Evolutionary conservation across 2,113 vertebrate genomes (phyloP).

Genomic region (Tragelaphus strepsiceros): DNA sequence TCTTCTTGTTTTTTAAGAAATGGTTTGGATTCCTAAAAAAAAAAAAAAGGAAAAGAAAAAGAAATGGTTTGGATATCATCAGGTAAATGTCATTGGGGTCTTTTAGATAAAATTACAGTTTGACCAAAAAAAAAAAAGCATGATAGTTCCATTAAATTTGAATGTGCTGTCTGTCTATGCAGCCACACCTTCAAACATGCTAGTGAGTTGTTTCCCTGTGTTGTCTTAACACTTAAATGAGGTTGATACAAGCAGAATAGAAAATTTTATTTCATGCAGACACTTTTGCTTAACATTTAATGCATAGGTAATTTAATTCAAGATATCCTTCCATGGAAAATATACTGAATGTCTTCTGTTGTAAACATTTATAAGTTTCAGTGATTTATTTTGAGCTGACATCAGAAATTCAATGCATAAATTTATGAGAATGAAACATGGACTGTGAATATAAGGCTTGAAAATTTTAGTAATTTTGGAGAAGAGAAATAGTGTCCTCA

Average conservation of each 20-base stretch:
- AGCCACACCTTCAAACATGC: not conserved
- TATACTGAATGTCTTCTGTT: not conserved
- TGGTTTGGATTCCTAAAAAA: not conserved
- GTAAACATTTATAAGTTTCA: not conserved
- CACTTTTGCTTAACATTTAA: not conserved
- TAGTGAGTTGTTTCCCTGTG: not conserved
- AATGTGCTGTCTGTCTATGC: not conserved
- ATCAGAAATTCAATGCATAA: not conserved
- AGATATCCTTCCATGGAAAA: not conserved
- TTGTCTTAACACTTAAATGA: not conserved
- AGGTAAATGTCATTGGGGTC: accelerated
- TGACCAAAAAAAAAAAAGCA: not conserved
- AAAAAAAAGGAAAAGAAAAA: not conserved
- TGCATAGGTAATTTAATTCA: not conserved
- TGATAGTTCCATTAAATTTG: not conserved
- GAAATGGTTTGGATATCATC: not conserved
- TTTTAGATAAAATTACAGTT: not conserved
- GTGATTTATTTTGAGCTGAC: not conserved
- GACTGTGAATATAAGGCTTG: not conserved
- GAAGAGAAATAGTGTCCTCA: not conserved
- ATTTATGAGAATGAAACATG: not conserved
- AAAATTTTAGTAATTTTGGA: not conserved
- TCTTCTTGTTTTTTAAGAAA: not conserved
- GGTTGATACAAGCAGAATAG: not conserved
- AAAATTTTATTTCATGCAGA: not conserved